These are phyloP conservation scores for Horisme vitalbata DNA, from an alignment of 2,888 invertebrate species.

Conservation along the genomic window DNA sequence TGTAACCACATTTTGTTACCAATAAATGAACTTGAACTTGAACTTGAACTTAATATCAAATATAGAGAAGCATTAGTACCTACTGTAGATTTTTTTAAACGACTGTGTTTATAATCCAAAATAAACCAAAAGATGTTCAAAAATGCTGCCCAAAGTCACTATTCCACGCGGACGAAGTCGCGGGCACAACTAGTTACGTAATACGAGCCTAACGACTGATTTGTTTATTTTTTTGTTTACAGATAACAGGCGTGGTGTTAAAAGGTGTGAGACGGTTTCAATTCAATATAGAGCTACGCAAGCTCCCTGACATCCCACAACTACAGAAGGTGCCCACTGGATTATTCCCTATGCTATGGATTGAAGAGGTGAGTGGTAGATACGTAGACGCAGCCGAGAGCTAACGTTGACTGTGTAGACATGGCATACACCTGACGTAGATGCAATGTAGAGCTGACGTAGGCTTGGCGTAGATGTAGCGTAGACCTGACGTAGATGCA, in stretches of 20 bases:
- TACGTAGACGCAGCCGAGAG: background rate
- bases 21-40: too few species aligned
- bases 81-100: too few species aligned
- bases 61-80: too few species aligned
- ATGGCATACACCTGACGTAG: too few species aligned
- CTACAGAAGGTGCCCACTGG: slow-evolving; percentile 79
- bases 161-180: too few species aligned
- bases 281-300: slow-evolving; percentile 79
- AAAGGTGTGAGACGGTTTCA: slow-evolving; percentile 78
- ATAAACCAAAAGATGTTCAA: too few species aligned
- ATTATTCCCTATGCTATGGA: slow-evolving; percentile 83
- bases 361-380: slow-evolving; percentile 75
- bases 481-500: background rate
- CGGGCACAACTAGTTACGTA: too few species aligned
- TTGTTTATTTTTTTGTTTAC: slow-evolving; percentile 26
- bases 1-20: too few species aligned
- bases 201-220: too few species aligned
- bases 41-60: too few species aligned
- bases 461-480: background rate
- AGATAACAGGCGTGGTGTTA: slow-evolving; percentile 81
- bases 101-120: too few species aligned
- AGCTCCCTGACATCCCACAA: slow-evolving; percentile 64
- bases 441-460: background rate
- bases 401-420: background rate
- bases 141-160: too few species aligned